phyloP scores from a whole-genome alignment of 2,888 invertebrate genomes.

The Chrysolina oricalcia region DNA sequence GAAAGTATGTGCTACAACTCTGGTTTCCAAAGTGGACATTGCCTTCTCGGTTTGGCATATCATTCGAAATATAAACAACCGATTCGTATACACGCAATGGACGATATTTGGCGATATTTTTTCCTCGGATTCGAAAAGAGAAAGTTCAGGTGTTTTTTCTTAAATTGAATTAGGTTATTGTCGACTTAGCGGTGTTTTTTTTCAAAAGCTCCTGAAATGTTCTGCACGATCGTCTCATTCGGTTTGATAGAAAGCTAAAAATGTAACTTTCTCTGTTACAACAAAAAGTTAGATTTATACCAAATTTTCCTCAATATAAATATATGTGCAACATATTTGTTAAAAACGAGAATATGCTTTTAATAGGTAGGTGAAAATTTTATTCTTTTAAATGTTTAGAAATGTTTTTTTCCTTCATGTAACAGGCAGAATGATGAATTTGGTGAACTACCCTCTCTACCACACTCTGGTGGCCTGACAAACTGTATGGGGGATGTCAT shows the following conservation, averaged over 20 bases:
- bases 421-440: too few species aligned
- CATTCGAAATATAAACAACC: conserved; percentile 38
- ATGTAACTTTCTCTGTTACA: neutral
- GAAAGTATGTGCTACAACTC: conserved; percentile 62
- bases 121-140: conserved; percentile 16
- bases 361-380: too few species aligned
- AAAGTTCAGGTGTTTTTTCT: conserved; percentile 31
- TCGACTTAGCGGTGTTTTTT: neutral
- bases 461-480: too few species aligned
- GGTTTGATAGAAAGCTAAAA: neutral
- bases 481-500: too few species aligned
- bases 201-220: neutral
- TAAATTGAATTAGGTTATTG: conserved; percentile 20
- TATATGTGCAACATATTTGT: too few species aligned
- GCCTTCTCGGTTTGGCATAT: conserved; percentile 51
- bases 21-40: conserved; percentile 56
- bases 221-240: neutral
- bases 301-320: too few species aligned
- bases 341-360: too few species aligned
- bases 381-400: too few species aligned
- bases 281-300: neutral
- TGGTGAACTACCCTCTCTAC: too few species aligned
- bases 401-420: too few species aligned
- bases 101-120: conserved; percentile 33
- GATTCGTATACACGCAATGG: conserved; percentile 25